Base-by-base conservation (phyloP, 2,888 invertebrate species). In the Amiota communis region DNA sequence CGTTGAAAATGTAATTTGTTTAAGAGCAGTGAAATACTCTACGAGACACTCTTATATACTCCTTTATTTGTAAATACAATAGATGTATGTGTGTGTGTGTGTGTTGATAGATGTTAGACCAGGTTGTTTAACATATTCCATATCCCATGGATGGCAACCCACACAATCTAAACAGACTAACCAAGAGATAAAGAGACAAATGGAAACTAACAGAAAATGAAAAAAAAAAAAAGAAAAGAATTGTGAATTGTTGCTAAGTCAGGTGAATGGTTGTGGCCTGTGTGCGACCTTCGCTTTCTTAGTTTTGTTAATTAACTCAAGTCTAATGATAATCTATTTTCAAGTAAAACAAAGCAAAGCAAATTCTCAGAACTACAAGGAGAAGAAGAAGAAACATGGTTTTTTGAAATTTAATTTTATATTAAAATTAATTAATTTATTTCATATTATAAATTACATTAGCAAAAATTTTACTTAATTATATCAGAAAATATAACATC, bases 1-100 rank as follows among this genome's bases (percentile, higher is more conserved):
- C 83, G 84, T 80, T 81, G 82, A 84, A 82, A 84, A 81, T 83
- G 84, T 82, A 81, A 84, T 83, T 83, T 83, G 84, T 81, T 75
- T 81, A 82, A 84, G 83, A 81, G 80, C 79, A 77, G 77, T 15
- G 51, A 8, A 15, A 36, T 36, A 6, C 36, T 6, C 36, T 36
- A 36, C 2, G 36, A 36, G 36, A 36, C 36, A 36, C 2, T 0
- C 36, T 4, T 6, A 36, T 2, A 36, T 36, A 36, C 8, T 36
- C 36, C 6, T 36, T 4, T 6, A 36, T 2, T 36, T 4, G 36
- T 49, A 15, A 71, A 70, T 72, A 75, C 74, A 75, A 68, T 51
- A 67, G 51, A 46, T 72, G 74, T 56, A 72, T 80, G 72, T 74
- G 75, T 77, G 73, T 72, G 56, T 64, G 65, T 46, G 56, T 56